phyloP scores from a whole-genome alignment of 2,797 vertebrate species.

The Pampus argenteus region DNA sequence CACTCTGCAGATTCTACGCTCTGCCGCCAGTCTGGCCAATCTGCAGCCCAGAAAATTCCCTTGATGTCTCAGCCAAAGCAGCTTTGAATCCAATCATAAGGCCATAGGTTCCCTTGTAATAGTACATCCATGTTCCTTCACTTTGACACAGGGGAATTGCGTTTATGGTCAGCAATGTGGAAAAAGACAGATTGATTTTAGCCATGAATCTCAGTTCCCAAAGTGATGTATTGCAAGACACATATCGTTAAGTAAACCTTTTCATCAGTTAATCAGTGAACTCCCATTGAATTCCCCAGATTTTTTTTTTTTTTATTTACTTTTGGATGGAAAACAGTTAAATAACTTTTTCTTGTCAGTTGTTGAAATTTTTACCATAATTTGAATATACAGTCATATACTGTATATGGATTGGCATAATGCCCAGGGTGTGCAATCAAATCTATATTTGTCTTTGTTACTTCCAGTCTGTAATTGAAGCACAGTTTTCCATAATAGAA shows the following conservation, averaged over 20 bases:
- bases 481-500: slow-evolving; percentile 59
- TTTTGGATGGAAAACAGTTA: slow-evolving; percentile 42
- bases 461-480: slow-evolving; percentile 61
- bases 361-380: slow-evolving; percentile 57
- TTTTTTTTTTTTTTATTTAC: background rate
- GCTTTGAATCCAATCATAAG: slow-evolving; percentile 85
- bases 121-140: slow-evolving; percentile 81
- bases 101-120: slow-evolving; percentile 83
- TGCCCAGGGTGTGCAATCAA: slow-evolving; percentile 57
- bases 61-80: slow-evolving; percentile 82
- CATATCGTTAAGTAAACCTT: slow-evolving; percentile 66
- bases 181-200: slow-evolving; percentile 75
- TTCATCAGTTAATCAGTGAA: slow-evolving; percentile 64
- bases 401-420: slow-evolving; percentile 31
- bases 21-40: slow-evolving; percentile 79
- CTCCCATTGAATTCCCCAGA: background rate
- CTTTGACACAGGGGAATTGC: slow-evolving; percentile 72
- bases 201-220: slow-evolving; percentile 61
- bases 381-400: slow-evolving; percentile 55
- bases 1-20: slow-evolving; percentile 81
- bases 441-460: slow-evolving; percentile 70
- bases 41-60: slow-evolving; percentile 75
- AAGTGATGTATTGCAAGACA: slow-evolving; percentile 60
- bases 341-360: slow-evolving; percentile 54
- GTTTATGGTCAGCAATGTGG: slow-evolving; percentile 76